phyloP scores from a whole-genome alignment of 2,888 invertebrate genomes.

The Bedellia somnulentella region DNA sequence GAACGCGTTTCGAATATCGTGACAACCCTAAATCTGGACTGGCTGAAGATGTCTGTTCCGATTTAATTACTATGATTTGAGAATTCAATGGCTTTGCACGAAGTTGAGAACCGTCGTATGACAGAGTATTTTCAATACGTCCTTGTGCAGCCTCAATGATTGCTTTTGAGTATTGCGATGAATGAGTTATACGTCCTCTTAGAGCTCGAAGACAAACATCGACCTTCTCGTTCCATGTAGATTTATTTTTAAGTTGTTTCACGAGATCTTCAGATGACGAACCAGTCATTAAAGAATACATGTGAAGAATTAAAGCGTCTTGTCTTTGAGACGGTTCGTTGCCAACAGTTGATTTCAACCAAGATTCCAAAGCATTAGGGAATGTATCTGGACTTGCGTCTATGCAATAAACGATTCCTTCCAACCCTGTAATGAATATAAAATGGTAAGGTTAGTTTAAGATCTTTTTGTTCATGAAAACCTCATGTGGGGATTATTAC shows the following conservation, averaged over 20 bases:
- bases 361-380: slow-evolving; percentile 13
- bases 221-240: slow-evolving; percentile 17
- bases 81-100: slow-evolving; percentile 15
- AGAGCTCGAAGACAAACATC: slow-evolving; percentile 16
- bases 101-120: slow-evolving; percentile 10
- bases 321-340: slow-evolving; percentile 18
- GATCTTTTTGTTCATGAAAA: too few species aligned
- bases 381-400: slow-evolving; percentile 25
- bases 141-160: slow-evolving; percentile 19
- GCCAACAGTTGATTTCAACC: slow-evolving; percentile 13
- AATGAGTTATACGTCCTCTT: slow-evolving; percentile 16
- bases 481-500: too few species aligned
- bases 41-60: slow-evolving; percentile 5
- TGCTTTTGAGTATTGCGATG: slow-evolving; percentile 21
- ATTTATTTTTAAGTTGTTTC: slow-evolving; percentile 2
- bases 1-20: slow-evolving; percentile 16
- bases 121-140: slow-evolving; percentile 15
- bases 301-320: slow-evolving; percentile 21
- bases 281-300: slow-evolving; percentile 20
- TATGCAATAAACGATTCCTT: slow-evolving; percentile 25
- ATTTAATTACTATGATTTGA: slow-evolving; percentile 17
- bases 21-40: slow-evolving; percentile 11
- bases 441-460: too few species aligned
- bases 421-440: slow-evolving; percentile 23
- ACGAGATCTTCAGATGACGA: slow-evolving; percentile 8